phyloP scores from a whole-genome alignment of 2,888 invertebrate species.

The Caenorhabditis auriculariae region DNA sequence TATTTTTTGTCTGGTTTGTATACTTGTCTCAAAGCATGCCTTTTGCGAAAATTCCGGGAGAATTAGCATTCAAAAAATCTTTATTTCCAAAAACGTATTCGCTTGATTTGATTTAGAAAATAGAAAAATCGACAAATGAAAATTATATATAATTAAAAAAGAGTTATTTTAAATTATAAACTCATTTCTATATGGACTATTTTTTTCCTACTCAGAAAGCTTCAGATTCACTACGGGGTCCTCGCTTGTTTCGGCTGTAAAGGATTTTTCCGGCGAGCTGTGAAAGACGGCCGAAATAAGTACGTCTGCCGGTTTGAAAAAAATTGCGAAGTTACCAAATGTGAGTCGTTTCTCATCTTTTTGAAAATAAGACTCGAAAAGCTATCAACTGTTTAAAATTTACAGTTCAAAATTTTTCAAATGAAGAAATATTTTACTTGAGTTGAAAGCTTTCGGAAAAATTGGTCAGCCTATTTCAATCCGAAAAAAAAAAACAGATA shows the following conservation, averaged over 20 bases:
- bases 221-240: conserved; percentile 52
- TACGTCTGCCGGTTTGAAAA: conserved; percentile 57
- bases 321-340: conserved; percentile 53
- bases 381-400: too few species aligned
- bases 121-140: neutral
- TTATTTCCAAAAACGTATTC: neutral
- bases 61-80: neutral
- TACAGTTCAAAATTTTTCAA: neutral
- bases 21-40: too few species aligned
- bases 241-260: conserved; percentile 57
- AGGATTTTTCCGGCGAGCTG: conserved; percentile 58
- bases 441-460: too few species aligned
- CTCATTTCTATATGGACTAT: neutral
- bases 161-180: neutral
- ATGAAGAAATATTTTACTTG: neutral
- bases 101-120: neutral
- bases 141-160: neutral
- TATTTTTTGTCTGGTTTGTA: too few species aligned
- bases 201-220: neutral
- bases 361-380: neutral
- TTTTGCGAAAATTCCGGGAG: neutral
- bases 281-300: conserved; percentile 59
- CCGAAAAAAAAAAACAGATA: too few species aligned
- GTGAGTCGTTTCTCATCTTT: conserved; percentile 28
- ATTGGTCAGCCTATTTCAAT: too few species aligned